Evolutionary conservation across 2,888 invertebrate genomes (phyloP).

Genomic region (Cistogaster globosa): DNA sequence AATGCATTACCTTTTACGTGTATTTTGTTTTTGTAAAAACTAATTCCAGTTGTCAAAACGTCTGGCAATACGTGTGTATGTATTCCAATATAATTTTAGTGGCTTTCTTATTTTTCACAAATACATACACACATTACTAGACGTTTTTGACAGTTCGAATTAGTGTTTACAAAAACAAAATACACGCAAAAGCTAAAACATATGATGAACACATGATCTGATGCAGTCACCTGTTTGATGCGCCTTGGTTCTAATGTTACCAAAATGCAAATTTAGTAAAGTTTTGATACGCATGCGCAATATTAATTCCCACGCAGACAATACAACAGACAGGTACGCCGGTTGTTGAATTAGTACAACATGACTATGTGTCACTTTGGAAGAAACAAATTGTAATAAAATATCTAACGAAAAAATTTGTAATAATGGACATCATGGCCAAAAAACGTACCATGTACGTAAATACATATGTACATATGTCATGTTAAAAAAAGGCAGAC

Average conservation of each 20-base stretch:
- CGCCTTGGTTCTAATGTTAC: constrained; percentile 10
- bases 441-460: constrained; percentile 13
- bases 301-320: constrained; percentile 65
- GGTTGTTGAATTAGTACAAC: constrained; percentile 59
- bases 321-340: constrained; percentile 30
- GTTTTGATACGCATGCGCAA: constrained; percentile 66
- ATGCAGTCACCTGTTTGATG: too few relatives aligned
- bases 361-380: constrained; percentile 58
- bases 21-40: too few relatives aligned
- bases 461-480: constrained; percentile 3
- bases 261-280: constrained; percentile 57
- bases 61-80: too few relatives aligned
- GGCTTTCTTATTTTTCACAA: too few relatives aligned
- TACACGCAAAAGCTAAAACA: too few relatives aligned
- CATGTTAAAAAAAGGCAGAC: constrained; percentile 23
- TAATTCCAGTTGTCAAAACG: too few relatives aligned
- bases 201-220: too few relatives aligned
- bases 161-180: too few relatives aligned
- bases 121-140: too few relatives aligned
- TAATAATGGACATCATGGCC: constrained; percentile 69
- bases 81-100: too few relatives aligned
- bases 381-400: constrained; percentile 29
- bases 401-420: constrained; percentile 19
- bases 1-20: too few relatives aligned
- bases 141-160: too few relatives aligned